These are phyloP conservation scores for fruit fly (Drosophila melanogaster) DNA, from an alignment of 1,140 invertebrate genomes.

Conservation along the genomic window Release_6_plus_ISO1_MT NT_033779.5:19487501-19488000, in stretches of 20 bases:
- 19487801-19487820: slow-evolving; percentile 37
- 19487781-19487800: slow-evolving; percentile 27
- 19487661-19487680: slow-evolving; percentile 5
- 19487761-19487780: slow-evolving; percentile 22
- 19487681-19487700: slow-evolving; percentile 61
- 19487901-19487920: slow-evolving; percentile 45
- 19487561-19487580: slow-evolving; percentile 3
- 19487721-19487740: slow-evolving; percentile 23
- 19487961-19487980: slow-evolving; percentile 31
- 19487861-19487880: slow-evolving; percentile 22
- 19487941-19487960: slow-evolving; percentile 30
- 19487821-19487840: slow-evolving; percentile 23
- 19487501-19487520: slow-evolving; percentile 8
- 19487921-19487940: slow-evolving; percentile 51
- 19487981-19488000: slow-evolving; percentile 43
- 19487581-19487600: background rate
- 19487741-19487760: slow-evolving; percentile 37
- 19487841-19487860: slow-evolving; percentile 30
- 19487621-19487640: slow-evolving; percentile 6
- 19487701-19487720: slow-evolving; percentile 36
- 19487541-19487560: slow-evolving; percentile 21
- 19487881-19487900: slow-evolving; percentile 45
- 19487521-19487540: slow-evolving; percentile 26
- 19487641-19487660: slow-evolving; percentile 22
- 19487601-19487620: slow-evolving; percentile 1